Evolutionary conservation across 2,797 vertebrate genomes (phyloP).

Genomic region (Argyrosomus regius): DNA sequence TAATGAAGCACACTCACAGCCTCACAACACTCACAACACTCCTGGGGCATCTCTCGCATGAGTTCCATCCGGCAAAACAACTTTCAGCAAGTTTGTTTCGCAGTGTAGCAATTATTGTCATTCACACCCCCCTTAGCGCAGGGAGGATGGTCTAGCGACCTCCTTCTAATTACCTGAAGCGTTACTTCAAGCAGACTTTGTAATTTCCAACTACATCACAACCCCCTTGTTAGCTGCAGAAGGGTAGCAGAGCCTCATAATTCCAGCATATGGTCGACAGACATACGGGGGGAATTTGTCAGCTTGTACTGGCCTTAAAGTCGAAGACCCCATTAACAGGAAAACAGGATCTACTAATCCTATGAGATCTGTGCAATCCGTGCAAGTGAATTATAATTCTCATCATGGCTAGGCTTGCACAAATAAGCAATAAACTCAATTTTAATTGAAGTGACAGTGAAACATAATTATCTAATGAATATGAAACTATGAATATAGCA

Average conservation of each 20-base stretch:
- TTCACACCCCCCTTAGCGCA: conserved; percentile 61
- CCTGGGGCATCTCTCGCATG: conserved; percentile 58
- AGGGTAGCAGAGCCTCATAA: conserved; percentile 72
- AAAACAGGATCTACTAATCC: conserved; percentile 81
- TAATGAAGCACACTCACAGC: conserved; percentile 82
- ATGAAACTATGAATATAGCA: conserved; percentile 12
- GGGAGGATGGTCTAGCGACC: conserved; percentile 75
- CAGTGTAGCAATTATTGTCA: conserved; percentile 84
- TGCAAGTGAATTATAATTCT: conserved; percentile 76
- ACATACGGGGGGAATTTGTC: conserved; percentile 74
- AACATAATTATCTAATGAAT: conserved; percentile 69
- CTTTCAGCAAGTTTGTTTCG: conserved; percentile 79
- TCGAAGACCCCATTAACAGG: conserved; percentile 83
- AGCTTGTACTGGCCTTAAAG: conserved; percentile 84
- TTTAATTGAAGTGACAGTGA: conserved; percentile 72
- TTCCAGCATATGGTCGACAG: conserved; percentile 82
- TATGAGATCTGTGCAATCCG: conserved; percentile 79
- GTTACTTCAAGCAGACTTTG: conserved; percentile 78
- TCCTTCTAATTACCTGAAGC: conserved; percentile 83
- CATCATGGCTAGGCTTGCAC: conserved; percentile 50
- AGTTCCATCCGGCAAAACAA: conserved; percentile 73
- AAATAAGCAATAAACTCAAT: conserved; percentile 61
- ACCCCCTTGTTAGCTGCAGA: conserved; percentile 79
- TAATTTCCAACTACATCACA: conserved; percentile 80
- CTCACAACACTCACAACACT: conserved; percentile 31